Percentiles rank a stretch among this genome's conserved stretches.
Conservation (phyloP, 2,113 vertebrate species). For the Riparia riparia region DNA sequence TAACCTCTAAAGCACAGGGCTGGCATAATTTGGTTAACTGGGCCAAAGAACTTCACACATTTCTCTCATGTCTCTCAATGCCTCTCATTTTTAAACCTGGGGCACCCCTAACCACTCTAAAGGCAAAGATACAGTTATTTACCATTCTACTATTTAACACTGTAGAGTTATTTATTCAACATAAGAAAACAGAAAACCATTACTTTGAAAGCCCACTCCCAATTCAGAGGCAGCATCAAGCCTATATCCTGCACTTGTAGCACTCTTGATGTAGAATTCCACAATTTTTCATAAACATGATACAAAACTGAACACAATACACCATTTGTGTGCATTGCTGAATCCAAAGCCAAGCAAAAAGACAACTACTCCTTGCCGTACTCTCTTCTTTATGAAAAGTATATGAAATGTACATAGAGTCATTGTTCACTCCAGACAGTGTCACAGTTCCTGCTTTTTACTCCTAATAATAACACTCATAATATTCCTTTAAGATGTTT, state of each 20-base stretch:
- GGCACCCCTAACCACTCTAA: not conserved
- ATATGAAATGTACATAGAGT: not conserved
- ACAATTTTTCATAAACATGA: not conserved
- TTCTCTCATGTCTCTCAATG: not conserved
- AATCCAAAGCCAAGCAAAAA: not conserved
- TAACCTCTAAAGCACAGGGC: not conserved
- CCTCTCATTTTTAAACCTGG: not conserved
- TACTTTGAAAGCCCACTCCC: not conserved
- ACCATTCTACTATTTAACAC: not conserved
- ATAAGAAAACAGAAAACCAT: not conserved
- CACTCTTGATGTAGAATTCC: fast-evolving
- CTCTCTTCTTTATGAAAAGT: not conserved
- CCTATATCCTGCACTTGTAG: not conserved
- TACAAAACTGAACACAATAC: not conserved
- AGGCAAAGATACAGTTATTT: not conserved
- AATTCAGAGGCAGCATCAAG: not conserved
- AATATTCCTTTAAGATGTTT: not conserved
- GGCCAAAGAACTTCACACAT: not conserved
- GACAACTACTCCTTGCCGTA: not conserved
- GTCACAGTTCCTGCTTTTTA: not conserved
- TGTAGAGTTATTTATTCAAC: not conserved
- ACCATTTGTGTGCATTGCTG: not conserved
- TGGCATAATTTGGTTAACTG: not conserved
- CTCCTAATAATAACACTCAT: not conserved
- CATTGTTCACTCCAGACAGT: not conserved